Conservation (phyloP, 2,888 invertebrate species). For the Phymatocera aterrima region DNA sequence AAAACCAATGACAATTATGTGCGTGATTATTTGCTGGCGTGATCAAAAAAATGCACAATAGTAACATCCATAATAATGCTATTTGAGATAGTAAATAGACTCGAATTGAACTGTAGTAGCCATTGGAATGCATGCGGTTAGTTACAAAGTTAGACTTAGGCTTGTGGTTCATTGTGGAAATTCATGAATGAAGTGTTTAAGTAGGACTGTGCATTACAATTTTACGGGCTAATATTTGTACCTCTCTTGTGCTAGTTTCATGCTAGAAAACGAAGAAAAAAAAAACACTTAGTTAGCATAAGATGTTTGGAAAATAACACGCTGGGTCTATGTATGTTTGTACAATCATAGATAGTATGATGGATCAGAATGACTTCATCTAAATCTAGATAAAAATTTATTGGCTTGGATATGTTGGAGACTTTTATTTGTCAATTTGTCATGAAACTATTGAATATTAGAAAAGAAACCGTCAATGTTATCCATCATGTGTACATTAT, state of each 20-base stretch:
- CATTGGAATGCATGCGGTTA: slow-evolving; percentile 43
- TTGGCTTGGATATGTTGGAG: slow-evolving; percentile 27
- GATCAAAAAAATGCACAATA: neutral
- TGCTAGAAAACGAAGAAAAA: neutral
- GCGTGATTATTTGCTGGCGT: neutral
- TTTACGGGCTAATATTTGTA: slow-evolving; percentile 20
- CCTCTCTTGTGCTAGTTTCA: slow-evolving; percentile 7
- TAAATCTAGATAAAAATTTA: neutral
- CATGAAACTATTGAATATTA: neutral
- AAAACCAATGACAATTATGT: neutral
- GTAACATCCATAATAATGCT: slow-evolving; percentile 12
- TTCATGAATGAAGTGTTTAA: slow-evolving; percentile 23
- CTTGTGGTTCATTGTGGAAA: slow-evolving; percentile 25
- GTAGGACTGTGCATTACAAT: slow-evolving; percentile 25
- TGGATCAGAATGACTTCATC: too few species aligned
- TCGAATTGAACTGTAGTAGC: slow-evolving; percentile 7
- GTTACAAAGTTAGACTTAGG: slow-evolving; percentile 33
- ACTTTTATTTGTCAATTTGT: neutral
- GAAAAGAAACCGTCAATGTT: neutral
- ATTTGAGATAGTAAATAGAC: slow-evolving; percentile 14
- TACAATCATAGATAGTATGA: too few species aligned
- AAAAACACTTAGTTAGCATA: neutral
- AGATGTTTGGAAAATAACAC: neutral
- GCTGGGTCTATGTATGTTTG: neutral
- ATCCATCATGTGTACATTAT: neutral